Conservation (phyloP, 1,140 invertebrate genomes). For the Rhynchophorus ferrugineus region DNA sequence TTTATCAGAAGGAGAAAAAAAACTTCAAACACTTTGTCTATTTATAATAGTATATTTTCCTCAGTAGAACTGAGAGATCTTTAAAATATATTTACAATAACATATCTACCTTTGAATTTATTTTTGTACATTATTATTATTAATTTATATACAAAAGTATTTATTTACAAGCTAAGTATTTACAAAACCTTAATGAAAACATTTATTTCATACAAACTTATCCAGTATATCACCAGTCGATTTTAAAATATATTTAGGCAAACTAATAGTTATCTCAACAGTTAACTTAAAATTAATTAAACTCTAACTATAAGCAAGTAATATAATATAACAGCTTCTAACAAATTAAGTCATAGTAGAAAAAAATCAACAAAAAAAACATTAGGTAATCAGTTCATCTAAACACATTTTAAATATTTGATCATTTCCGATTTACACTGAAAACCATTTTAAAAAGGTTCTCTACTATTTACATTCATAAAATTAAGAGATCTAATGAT, state of each 20-base stretch:
- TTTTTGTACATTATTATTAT: neutral
- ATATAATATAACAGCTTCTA: neutral
- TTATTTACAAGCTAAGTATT: neutral
- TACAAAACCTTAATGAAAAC: neutral
- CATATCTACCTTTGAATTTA: neutral
- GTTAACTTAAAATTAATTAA: no score
- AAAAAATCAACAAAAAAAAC: neutral
- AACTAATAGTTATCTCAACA: neutral
- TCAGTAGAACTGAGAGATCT: neutral
- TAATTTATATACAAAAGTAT: neutral
- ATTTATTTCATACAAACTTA: neutral
- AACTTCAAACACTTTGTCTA: no score
- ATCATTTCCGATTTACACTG: neutral
- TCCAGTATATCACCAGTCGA: neutral
- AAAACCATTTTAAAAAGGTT: neutral
- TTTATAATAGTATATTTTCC: neutral
- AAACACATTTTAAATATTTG: neutral
- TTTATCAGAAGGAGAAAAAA: no score
- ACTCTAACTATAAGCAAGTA: neutral
- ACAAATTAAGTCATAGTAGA: neutral
- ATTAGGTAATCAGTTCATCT: neutral
- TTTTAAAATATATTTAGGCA: neutral
- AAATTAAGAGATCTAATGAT: neutral
- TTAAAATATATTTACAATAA: neutral
- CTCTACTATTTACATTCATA: neutral